These are phyloP conservation scores for Gastrophysa polygoni DNA, from an alignment of 2,888 invertebrate species.

Conservation along the genomic window DNA sequence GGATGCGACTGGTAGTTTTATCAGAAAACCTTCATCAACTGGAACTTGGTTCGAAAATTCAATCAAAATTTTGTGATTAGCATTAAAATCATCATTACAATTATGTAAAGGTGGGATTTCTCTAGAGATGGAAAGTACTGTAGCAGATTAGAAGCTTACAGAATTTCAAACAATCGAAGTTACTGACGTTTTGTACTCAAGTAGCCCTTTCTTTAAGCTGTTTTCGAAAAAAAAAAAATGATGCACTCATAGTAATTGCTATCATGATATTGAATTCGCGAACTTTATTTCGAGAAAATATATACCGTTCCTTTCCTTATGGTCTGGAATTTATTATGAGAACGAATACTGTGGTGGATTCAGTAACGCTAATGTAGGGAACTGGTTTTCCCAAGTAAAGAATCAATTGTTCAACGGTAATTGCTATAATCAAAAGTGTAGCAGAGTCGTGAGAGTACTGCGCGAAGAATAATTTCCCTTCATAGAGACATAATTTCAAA, in stretches of 20 bases:
- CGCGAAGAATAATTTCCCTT: background rate
- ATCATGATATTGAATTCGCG: background rate
- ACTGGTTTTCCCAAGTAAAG: constrained; percentile 7
- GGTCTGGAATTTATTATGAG: background rate
- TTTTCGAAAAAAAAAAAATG: background rate
- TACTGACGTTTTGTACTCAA: background rate
- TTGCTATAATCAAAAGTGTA: background rate
- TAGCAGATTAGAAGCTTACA: background rate
- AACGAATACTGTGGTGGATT: background rate
- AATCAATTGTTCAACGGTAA: constrained; percentile 1
- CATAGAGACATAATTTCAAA: background rate
- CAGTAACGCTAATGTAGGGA: background rate
- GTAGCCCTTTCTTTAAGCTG: background rate
- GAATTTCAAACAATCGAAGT: background rate
- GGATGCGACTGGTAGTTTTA: constrained; percentile 18
- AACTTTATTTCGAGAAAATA: background rate
- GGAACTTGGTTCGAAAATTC: background rate
- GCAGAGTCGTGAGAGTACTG: background rate
- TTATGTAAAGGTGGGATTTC: background rate
- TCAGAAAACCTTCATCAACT: constrained; percentile 5
- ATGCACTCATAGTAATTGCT: background rate
- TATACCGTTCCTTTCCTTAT: background rate
- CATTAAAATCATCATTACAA: background rate
- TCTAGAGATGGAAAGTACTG: background rate
- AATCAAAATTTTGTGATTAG: background rate